phyloP scores from a whole-genome alignment of 2,797 vertebrate genomes.

The Botia kubotai region DNA sequence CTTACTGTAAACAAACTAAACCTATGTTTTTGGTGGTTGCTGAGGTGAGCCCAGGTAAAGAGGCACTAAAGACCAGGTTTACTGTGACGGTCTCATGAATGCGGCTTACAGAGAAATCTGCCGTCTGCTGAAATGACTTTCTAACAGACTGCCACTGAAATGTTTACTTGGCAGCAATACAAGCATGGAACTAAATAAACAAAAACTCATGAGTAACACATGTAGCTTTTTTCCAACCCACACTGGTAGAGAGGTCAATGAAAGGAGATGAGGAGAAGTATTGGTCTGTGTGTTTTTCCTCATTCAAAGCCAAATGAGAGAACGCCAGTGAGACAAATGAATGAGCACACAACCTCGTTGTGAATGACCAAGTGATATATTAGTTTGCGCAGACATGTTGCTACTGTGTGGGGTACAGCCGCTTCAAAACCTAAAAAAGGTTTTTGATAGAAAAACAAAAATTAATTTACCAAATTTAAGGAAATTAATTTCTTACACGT shows the following conservation, averaged over 20 bases:
- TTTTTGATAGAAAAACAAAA: too few relatives aligned
- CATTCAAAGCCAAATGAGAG: constrained; percentile 50
- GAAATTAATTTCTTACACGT: too few relatives aligned
- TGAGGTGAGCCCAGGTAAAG: constrained; percentile 53
- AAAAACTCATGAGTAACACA: constrained; percentile 74
- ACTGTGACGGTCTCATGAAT: constrained; percentile 49
- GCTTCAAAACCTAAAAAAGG: not conserved
- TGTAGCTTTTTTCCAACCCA: constrained; percentile 75
- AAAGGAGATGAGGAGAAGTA: constrained; percentile 44
- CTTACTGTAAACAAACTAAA: constrained; percentile 43
- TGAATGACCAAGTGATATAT: constrained; percentile 23
- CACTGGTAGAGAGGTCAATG: constrained; percentile 65
- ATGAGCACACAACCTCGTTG: constrained; percentile 15
- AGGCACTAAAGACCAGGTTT: constrained; percentile 22
- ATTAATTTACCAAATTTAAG: too few relatives aligned
- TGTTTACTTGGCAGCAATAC: constrained; percentile 70
- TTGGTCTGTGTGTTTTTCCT: constrained; percentile 65
- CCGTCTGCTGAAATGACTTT: constrained; percentile 57
- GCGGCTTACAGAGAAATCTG: constrained; percentile 19
- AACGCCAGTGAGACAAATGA: constrained; percentile 45
- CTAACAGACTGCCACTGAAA: constrained; percentile 58
- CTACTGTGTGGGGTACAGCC: constrained; percentile 3
- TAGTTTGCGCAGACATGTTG: constrained; percentile 1
- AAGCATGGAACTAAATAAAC: constrained; percentile 77
- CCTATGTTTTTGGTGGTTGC: constrained; percentile 45